Base-by-base conservation (phyloP, 2,113 vertebrate genomes). In the Illadopsis cleaveri region DNA sequence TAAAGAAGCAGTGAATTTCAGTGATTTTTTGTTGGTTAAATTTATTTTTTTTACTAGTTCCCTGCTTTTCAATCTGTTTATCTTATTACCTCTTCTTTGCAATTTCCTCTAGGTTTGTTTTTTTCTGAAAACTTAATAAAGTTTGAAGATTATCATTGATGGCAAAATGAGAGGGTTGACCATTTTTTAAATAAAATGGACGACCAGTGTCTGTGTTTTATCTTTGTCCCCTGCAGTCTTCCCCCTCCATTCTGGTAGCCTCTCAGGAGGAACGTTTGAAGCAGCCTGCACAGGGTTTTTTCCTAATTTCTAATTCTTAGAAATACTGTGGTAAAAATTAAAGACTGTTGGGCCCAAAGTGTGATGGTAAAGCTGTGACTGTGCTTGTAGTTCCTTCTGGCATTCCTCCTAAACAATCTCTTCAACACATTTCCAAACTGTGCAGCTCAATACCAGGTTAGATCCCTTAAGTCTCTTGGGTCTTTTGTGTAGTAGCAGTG, bases 251-350 rank as follows among this genome's bases (percentile, higher is more conserved):
- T 80, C 22, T 45, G 15, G 3, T 35, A 48, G 6, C 15, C 0
- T 61, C 25, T 88, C 38, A 22, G 23, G 27, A 73, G 24, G 7
- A 64, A 45, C 56, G 23, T 82, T 65, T 69, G 23, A 27, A 80
- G 65, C 17, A 62, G 5, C 21, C 21, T 37, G 4, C 31, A 10
- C 6, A 24, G 12, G 2, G 17, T 35, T 76, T 60, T 70, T 78
- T n/a, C 35, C 15, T 65, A 82, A 33, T 28, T n/a, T n/a, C n/a
- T n/a, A n/a, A n/a, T 69, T 20, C 33, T 69, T n/a, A 70, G 50
- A 61, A 71, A n/a, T 58, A 15, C 7, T 37, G 38, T 45, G 3
- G 4, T 54, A 31, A 42, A 35, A 89, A 35, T 1, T 1, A 0
- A 86, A 76, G 44, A 15, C 9, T 50, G 6, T 19, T 31, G 64